These are phyloP conservation scores for Anthonomus grandis DNA, from an alignment of 1,140 invertebrate species.

Conservation along the genomic window DNA sequence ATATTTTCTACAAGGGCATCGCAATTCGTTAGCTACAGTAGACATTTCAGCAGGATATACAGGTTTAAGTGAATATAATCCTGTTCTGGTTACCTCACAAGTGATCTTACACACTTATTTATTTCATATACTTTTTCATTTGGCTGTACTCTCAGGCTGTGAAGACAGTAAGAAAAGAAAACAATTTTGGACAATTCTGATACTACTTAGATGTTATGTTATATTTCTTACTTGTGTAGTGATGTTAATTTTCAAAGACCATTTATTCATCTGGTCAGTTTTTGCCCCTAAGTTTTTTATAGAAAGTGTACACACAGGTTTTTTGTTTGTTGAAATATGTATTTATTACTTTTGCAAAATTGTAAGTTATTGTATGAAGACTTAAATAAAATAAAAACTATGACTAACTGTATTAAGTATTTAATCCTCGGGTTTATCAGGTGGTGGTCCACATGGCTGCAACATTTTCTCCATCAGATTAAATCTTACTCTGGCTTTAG, in stretches of 20 bases:
- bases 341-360: constrained; percentile 9
- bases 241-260: constrained; percentile 38
- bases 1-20: constrained; percentile 85
- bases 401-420: not conserved
- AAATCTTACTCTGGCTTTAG: constrained; percentile 90
- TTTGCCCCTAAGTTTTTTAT: constrained; percentile 48
- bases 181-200: constrained; percentile 29
- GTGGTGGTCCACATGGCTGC: constrained; percentile 96
- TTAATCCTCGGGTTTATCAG: constrained; percentile 94
- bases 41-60: constrained; percentile 87
- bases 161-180: constrained; percentile 8
- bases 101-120: constrained; percentile 70
- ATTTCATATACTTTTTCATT: constrained; percentile 57
- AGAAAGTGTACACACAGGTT: constrained; percentile 37
- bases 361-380: not conserved
- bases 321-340: constrained; percentile 38
- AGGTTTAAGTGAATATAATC: constrained; percentile 73
- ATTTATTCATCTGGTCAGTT: constrained; percentile 47
- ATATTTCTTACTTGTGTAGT: constrained; percentile 35
- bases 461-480: constrained; percentile 98
- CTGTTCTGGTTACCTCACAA: constrained; percentile 65
- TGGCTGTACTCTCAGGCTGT: constrained; percentile 51
- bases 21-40: constrained; percentile 87
- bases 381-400: not conserved
- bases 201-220: constrained; percentile 32